Evolutionary conservation across 2,797 vertebrate genomes (phyloP).

Genomic region (Diglossa cyanea): DNA sequence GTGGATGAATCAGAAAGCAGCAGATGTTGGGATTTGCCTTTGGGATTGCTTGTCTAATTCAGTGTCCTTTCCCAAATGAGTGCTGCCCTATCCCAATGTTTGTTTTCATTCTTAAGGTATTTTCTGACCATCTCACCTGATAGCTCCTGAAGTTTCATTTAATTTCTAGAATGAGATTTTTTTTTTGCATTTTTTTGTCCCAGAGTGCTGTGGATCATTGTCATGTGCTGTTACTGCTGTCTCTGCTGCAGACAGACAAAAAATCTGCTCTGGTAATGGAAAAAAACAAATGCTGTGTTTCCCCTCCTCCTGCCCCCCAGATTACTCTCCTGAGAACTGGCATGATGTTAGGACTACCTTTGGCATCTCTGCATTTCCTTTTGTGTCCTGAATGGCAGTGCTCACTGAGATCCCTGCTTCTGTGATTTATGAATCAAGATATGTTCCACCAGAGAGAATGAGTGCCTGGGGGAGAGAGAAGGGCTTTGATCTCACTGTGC

Average conservation of each 20-base stretch:
- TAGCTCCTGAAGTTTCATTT: not conserved
- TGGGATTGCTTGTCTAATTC: not conserved
- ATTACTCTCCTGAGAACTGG: not conserved
- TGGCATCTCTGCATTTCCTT: not conserved
- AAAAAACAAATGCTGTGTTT: not conserved
- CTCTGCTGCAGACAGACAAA: not conserved
- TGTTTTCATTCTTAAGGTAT: not conserved
- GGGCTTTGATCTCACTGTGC: conserved; percentile 57
- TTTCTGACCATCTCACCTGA: not conserved
- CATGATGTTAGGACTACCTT: not conserved
- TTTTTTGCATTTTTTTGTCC: not conserved
- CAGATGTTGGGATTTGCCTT: not conserved
- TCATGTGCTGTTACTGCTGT: not conserved
- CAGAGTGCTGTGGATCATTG: not conserved
- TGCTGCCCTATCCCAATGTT: not conserved
- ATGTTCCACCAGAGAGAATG: conserved; percentile 40
- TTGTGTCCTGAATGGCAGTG: not conserved
- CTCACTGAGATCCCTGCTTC: not conserved
- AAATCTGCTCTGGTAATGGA: not conserved
- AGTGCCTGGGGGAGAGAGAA: conserved; percentile 8
- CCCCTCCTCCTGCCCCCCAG: not conserved
- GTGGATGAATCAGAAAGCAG: not conserved
- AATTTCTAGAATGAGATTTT: not conserved
- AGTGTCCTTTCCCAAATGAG: not conserved
- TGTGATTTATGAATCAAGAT: not conserved